A percentile compares a stretch with the other conserved stretches of the same genome.
Conservation (phyloP, 2,888 invertebrate genomes). For the Eristalinus sepulchralis region DNA sequence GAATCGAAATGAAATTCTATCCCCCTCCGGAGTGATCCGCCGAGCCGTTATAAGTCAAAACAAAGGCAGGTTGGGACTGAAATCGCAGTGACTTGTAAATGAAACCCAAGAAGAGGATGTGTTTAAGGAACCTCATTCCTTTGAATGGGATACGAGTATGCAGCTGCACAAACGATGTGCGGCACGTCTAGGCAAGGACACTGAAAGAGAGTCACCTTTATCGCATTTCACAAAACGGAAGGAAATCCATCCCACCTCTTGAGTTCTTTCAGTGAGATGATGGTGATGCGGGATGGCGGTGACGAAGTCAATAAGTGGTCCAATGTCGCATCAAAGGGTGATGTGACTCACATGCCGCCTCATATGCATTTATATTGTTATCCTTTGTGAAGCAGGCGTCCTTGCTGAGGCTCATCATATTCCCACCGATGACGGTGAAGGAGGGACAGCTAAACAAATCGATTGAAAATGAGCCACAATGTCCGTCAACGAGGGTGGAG, state of each 20-base stretch:
- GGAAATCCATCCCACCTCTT: conserved; percentile 34
- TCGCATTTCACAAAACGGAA: conserved; percentile 58
- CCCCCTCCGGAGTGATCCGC: background rate
- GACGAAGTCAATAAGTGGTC: conserved; percentile 8
- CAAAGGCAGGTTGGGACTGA: too few relatives aligned
- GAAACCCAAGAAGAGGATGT: conserved; percentile 58
- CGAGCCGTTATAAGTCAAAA: background rate
- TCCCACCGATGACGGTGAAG: too few relatives aligned
- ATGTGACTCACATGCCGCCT: conserved; percentile 28
- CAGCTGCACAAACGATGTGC: conserved; percentile 59
- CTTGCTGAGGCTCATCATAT: too few relatives aligned
- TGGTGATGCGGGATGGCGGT: conserved; percentile 38
- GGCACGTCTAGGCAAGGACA: conserved; percentile 18
- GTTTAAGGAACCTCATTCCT: conserved; percentile 55
- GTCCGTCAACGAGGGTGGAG: too few relatives aligned
- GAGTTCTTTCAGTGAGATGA: conserved; percentile 46
- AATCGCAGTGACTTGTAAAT: conserved; percentile 57
- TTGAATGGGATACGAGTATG: conserved; percentile 71
- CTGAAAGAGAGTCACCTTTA: conserved; percentile 54
- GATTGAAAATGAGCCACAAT: too few relatives aligned
- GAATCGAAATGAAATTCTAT: conserved; percentile 35
- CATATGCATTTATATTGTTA: conserved; percentile 71
- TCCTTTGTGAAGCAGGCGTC: conserved; percentile 52
- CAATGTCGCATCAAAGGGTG: conserved; percentile 57
- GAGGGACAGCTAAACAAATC: too few relatives aligned